Base-by-base conservation (phyloP, 2,888 invertebrate species). In the Melanostoma scalare region DNA sequence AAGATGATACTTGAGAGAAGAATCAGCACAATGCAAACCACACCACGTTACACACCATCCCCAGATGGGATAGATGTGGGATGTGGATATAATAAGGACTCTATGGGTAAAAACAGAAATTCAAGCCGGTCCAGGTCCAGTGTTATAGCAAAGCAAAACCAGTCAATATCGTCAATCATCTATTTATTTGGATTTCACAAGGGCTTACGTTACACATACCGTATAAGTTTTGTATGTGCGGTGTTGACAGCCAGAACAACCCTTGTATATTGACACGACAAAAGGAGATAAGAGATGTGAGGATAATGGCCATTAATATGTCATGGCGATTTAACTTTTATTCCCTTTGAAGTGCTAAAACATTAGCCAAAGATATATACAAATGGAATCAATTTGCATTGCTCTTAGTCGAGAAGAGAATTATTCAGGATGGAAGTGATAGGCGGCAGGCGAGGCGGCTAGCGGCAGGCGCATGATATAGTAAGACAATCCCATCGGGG, bases 261-360 rank as follows among this genome's bases (percentile, higher is more conserved):
- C 84, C 84, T 84, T 79, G 55, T 82, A 63, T 20, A 20, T 46
- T 56, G 52, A 50, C 56, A 73, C 73, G 52, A 78, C 82, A 69
- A 65, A 20, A 20, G 20, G 20, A 71, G 69, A 67, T 53, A 67
- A 50, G 65, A 73, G 74, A 79, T 84, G 74, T 69, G 84, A 60
- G 42, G 65, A 71, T 84, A 79, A 84, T 84, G 84, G 84, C 67
- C 84, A 84, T 84, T 84, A 84, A 84, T 79, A 84, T 60, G 79
- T 84, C 79, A 84, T 71, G 73, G 84, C 79, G 79, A 84, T 84
- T 84, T 79, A 84, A 75, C 78, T 79, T 84, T 79, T 84, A 78
- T 84, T 84, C 69, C 58, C 79, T 79, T 84, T 84, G 79, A 84
- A 63, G 61, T 63, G 48, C 38, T 63, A 8, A 48, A 63, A 48